Base-by-base conservation (phyloP, 2,888 invertebrate species). In the Megaustenia siamemsis region DNA sequence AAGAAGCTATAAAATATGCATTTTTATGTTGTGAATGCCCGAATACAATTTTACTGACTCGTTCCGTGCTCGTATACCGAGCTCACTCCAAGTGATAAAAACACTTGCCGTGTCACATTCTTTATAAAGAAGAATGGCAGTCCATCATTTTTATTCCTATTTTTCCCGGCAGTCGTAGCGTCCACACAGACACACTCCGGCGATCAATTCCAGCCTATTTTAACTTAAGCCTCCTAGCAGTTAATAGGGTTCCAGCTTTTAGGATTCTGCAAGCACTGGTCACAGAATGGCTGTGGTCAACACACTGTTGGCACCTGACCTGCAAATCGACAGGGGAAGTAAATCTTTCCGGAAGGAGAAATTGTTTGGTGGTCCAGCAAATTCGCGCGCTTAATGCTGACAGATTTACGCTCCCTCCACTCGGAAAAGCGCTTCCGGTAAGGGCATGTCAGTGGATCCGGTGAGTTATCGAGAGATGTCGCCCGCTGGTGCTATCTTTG, bases 301-400 rank as follows among this genome's bases (percentile, higher is more conserved):
- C 77, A 60, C 77, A 77, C 24, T n/a, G 35, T 10, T 60, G 77
- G n/a, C 60, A 35, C 60, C 53, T 77, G 79, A 79, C 68, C 35
- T 15, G 66, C 68, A 79, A 66, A 79, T 68, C 66, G 66, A 68
- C 79, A 35, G 35, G 68, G 43, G 45, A 68, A 68, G 79, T 79
- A 79, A 79, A 79, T 79, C 79, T 79, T 79, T 79, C 68, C 66
- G 68, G 79, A 45, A 32, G 66, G 32, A 43, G 68, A 79, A 79
- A 79, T 79, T 79, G 79, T 66, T 68, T 68, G 79, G 32, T 68
- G 68, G 79, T 68, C 68, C 21, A 32, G 68, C 49, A 79, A 79
- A 79, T 68, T 63, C 45, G n/a, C 40, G 53, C 43, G 79, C 68
- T 79, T 79, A 66, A 79, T 79, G 63, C 49, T 66, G 79, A 66